Conservation (phyloP, 1,140 invertebrate species). For the Amphibalanus amphitrite region DNA sequence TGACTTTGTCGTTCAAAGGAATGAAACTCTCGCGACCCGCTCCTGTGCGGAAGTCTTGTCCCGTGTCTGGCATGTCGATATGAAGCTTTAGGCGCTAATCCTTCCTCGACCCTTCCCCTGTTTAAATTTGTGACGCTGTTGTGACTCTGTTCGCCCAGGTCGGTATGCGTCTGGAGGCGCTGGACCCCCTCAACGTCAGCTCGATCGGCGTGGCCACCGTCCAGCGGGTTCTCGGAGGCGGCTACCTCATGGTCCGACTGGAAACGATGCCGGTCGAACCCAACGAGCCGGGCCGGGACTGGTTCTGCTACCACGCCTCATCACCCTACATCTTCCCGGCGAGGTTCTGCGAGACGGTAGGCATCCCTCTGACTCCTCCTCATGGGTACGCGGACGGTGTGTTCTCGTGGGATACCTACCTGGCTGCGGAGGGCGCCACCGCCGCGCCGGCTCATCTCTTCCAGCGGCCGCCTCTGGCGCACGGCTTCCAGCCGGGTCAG, state of each 20-base stretch:
- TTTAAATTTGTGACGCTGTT: too few species aligned
- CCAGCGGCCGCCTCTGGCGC: neutral
- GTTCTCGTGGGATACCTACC: neutral
- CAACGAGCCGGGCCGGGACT: constrained; percentile 35
- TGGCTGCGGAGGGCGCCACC: neutral
- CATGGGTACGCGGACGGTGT: neutral
- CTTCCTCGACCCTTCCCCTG: too few species aligned
- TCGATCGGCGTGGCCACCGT: constrained; percentile 89
- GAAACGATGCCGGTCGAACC: constrained; percentile 63
- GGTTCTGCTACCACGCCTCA: constrained; percentile 88
- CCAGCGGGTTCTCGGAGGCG: constrained; percentile 54
- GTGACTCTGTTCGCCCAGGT: neutral
- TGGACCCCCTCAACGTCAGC: constrained; percentile 86
- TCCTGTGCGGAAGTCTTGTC: too few species aligned
- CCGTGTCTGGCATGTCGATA: too few species aligned
- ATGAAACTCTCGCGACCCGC: too few species aligned
- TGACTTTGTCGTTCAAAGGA: too few species aligned
- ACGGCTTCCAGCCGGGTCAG: neutral
- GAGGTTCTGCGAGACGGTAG: constrained; percentile 41
- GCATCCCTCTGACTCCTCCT: neutral
- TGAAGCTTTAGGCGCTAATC: too few species aligned
- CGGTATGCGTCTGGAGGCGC: constrained; percentile 34
- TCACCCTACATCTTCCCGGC: constrained; percentile 88
- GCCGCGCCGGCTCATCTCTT: neutral
- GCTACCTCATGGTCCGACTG: constrained; percentile 90